Conservation (phyloP, 2,797 vertebrate genomes). For the Labroides dimidiatus region DNA sequence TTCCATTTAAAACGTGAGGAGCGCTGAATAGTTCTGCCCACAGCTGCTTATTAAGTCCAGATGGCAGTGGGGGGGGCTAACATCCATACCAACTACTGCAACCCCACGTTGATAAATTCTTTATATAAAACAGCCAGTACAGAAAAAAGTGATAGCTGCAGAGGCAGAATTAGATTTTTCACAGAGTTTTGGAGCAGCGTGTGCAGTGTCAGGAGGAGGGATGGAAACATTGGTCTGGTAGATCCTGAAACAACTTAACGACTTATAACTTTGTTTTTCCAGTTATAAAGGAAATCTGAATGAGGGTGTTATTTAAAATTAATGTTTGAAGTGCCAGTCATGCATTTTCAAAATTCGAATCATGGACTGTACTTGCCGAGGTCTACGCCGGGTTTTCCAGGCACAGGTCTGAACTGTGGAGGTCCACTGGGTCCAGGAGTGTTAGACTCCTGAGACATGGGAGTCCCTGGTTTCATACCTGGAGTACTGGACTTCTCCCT, state of each 20-base stretch:
- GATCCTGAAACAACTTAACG: too few species aligned
- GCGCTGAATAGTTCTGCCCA: conserved; percentile 72
- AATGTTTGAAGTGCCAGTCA: too few species aligned
- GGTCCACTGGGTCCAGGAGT: conserved; percentile 85
- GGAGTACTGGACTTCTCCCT: conserved; percentile 93
- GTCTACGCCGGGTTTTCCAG: conserved; percentile 86
- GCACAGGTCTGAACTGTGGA: conserved; percentile 86
- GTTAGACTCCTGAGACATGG: conserved; percentile 87
- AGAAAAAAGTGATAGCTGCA: conserved; percentile 14
- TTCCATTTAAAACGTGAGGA: conserved; percentile 77
- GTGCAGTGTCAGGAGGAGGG: too few species aligned
- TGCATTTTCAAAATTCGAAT: not conserved
- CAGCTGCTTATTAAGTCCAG: conserved; percentile 77
- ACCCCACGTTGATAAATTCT: conserved; percentile 39
- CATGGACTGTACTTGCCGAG: conserved; percentile 78
- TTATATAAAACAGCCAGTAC: conserved; percentile 31
- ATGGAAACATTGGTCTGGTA: too few species aligned
- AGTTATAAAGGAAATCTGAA: too few species aligned
- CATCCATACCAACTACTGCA: conserved; percentile 61
- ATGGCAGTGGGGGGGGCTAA: conserved; percentile 67
- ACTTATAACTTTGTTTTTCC: too few species aligned
- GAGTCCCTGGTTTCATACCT: conserved; percentile 90
- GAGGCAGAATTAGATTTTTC: not conserved
- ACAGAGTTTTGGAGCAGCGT: too few species aligned
- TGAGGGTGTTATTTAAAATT: too few species aligned